Evolutionary conservation across 2,888 invertebrate species (phyloP), one percentile per base, ranked within the genome.

Genomic region (Cyclophora albipunctata): DNA sequence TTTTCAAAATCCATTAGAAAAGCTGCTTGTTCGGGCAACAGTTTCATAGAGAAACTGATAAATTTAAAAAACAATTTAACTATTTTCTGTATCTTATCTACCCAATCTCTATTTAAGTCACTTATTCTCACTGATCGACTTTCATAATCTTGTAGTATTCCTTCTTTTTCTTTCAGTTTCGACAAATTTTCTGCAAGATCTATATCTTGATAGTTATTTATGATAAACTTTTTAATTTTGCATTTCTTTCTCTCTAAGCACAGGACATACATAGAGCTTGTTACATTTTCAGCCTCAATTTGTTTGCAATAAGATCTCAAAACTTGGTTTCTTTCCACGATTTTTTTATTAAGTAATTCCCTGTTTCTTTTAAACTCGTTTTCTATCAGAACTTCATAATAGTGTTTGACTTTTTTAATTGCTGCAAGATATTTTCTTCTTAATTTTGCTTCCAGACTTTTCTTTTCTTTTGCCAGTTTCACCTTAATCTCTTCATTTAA

Each of bases 181-280:
- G 69, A 45, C 20, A 75, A 47, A 50, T 76, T 76, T 58, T 82
- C 79, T 42, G 66, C 57, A 40, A 81, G 55, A 57, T 84, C 81
- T 6, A 60, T 56, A 45, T 57, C 68, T 51, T 82, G 81, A 59
- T 73, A 71, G 47, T 69, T 81, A 58, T 86, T 71, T 50, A 87
- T 52, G 3, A 80, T 47, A 52, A 85, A 75, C 63, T 81, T 71
- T 57, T 78, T 79, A 2, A 88, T 75, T 64, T 62, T 78, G 62
- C 87, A 87, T 65, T 83, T 87, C 66, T 84, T 88, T 63, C 87
- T 72, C 60, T 87, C 86, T 4, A 73, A 67, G 47, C 82, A 79
- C 77, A 88, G 77, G 35, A 87, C 61, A 59, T 87, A 88, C 81
- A 88, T 87, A 4, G 80, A 78, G 50, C 78, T 77, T 3, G 84